Percentiles rank a stretch among this genome's conserved stretches.
These are phyloP conservation scores for Corythornis cristatus DNA, from an alignment of 2,113 vertebrate genomes.

Conservation along the genomic window DNA sequence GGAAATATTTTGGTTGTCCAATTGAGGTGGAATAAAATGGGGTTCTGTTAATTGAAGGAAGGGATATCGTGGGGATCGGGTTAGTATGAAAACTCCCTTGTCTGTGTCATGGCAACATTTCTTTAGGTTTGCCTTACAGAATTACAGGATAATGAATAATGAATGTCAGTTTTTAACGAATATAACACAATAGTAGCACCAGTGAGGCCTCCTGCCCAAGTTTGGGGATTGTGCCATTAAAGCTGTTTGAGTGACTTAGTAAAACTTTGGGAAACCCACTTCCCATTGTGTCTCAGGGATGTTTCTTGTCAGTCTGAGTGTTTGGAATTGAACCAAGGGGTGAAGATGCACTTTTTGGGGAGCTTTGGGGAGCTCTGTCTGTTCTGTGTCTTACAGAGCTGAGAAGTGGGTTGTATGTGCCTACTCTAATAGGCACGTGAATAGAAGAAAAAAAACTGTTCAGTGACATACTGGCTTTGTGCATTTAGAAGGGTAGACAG, in stretches of 20 bases:
- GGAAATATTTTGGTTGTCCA: constrained; percentile 30
- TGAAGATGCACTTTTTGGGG: background rate
- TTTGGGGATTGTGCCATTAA: background rate
- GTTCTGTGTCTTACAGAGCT: background rate
- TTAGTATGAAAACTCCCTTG: background rate
- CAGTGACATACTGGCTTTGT: background rate
- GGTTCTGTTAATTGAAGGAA: constrained; percentile 8
- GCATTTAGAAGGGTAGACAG: background rate
- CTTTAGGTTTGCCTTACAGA: background rate
- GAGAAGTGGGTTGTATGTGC: background rate
- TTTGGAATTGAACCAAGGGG: background rate
- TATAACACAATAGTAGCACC: background rate
- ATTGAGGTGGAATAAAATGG: background rate
- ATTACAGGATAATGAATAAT: background rate
- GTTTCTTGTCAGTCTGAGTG: background rate
- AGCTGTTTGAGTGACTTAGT: background rate
- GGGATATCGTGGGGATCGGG: background rate
- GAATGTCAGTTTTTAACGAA: background rate
- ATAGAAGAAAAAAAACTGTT: background rate
- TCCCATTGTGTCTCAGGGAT: background rate
- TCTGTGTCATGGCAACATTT: background rate
- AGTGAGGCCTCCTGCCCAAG: background rate
- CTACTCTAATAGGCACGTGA: background rate
- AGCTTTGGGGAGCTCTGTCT: background rate
- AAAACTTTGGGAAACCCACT: background rate